Evolutionary conservation across 1,140 invertebrate species (phyloP).

Genomic region (Drosophila tsacasi): DNA sequence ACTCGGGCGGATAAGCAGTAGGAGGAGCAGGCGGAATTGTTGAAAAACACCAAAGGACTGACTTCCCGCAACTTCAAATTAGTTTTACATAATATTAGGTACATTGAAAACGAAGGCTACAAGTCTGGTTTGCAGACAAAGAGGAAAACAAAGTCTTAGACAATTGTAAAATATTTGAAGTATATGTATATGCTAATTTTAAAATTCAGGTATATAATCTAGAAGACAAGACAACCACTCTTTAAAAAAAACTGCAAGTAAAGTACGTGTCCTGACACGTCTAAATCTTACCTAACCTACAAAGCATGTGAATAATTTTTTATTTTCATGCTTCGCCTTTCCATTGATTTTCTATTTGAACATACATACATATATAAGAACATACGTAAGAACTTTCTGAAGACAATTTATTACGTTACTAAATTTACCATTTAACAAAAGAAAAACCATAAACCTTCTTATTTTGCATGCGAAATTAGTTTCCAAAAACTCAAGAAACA

Average conservation of each 20-base stretch:
- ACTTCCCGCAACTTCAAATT: conserved; percentile 63
- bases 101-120: conserved; percentile 22
- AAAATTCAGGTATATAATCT: background rate
- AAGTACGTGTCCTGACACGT: background rate
- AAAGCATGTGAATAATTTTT: background rate
- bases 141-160: background rate
- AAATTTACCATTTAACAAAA: background rate
- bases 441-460: background rate
- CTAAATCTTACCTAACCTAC: background rate
- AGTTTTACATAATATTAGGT: conserved; percentile 70
- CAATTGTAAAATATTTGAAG: background rate
- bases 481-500: conserved; percentile 12
- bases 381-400: background rate
- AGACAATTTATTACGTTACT: background rate
- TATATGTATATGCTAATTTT: background rate
- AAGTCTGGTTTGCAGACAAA: background rate
- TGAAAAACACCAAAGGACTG: conserved; percentile 28
- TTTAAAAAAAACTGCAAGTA: background rate
- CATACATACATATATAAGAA: background rate
- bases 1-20: conserved; percentile 35
- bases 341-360: background rate
- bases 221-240: too few relatives aligned
- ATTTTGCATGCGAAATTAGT: conserved; percentile 9
- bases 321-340: too few relatives aligned
- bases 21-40: background rate